These are phyloP conservation scores for Hippocampus comes DNA, from an alignment of 2,113 vertebrate genomes.

Conservation along the genomic window DNA sequence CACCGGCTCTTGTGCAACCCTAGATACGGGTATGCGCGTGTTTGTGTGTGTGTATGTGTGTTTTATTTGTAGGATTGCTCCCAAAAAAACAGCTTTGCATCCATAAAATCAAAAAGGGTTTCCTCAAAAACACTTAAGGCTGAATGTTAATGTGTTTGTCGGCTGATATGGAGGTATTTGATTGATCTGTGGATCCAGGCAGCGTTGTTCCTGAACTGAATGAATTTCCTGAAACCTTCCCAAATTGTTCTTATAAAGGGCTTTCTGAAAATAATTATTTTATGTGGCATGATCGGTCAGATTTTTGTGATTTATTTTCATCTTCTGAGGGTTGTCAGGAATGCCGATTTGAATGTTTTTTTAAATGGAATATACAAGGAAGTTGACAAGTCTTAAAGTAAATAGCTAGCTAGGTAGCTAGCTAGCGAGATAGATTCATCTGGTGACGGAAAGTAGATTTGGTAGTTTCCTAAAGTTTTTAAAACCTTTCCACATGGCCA, in stretches of 20 bases:
- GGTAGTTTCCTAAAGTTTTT: no score
- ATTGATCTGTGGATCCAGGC: conserved; percentile 25
- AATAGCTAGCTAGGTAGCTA: no score
- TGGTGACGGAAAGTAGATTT: no score
- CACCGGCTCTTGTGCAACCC: conserved; percentile 55
- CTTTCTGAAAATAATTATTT: conserved; percentile 19
- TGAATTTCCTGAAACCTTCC: conserved; percentile 26
- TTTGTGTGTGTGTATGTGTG: not conserved
- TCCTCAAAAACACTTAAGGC: conserved; percentile 43
- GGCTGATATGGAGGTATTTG: conserved; percentile 33
- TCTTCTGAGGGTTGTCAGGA: not conserved
- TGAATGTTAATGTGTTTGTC: conserved; percentile 45
- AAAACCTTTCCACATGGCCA: no score
- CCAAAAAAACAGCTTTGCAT: conserved; percentile 49
- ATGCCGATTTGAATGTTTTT: no score
- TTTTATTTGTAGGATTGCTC: conserved; percentile 50
- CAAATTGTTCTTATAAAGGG: conserved; percentile 37
- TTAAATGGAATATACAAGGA: no score
- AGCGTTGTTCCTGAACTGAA: conserved; percentile 19
- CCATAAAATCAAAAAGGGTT: conserved; percentile 35
- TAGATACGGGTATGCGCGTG: conserved; percentile 13
- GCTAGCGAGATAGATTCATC: no score
- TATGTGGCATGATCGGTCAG: not conserved
- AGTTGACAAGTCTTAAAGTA: no score
- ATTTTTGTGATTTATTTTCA: not conserved